Conservation (phyloP, 2,888 invertebrate genomes). For the Cerastis rubricosa region DNA sequence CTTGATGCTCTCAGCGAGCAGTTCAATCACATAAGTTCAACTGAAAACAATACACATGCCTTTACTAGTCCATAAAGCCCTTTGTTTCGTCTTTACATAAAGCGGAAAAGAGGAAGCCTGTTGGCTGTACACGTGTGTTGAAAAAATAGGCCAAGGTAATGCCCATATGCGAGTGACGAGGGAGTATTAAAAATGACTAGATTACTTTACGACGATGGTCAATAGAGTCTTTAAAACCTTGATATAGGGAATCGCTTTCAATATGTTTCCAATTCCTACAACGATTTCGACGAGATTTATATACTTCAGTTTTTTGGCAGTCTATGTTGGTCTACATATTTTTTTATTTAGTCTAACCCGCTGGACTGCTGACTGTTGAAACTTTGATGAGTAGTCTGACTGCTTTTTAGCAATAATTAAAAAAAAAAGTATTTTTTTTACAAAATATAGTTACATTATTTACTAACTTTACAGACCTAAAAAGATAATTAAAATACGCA, state of each 20-base stretch:
- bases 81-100: conserved; percentile 38
- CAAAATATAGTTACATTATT: neutral
- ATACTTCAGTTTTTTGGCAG: neutral
- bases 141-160: conserved; percentile 42
- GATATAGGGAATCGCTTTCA: neutral
- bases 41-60: conserved; percentile 17
- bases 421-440: neutral
- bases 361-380: too few species aligned
- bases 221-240: too few species aligned
- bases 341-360: neutral
- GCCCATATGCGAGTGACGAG: neutral
- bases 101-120: conserved; percentile 16
- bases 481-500: neutral
- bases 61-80: conserved; percentile 15
- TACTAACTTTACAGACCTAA: neutral
- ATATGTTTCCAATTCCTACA: neutral
- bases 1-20: too few species aligned
- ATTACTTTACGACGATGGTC: neutral
- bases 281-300: neutral
- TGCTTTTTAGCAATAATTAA: neutral
- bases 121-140: neutral
- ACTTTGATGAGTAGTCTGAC: neutral
- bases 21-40: neutral
- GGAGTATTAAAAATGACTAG: neutral
- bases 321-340: neutral